Conservation (phyloP, 2,888 invertebrate species). For the Tachystola acroxantha region DNA sequence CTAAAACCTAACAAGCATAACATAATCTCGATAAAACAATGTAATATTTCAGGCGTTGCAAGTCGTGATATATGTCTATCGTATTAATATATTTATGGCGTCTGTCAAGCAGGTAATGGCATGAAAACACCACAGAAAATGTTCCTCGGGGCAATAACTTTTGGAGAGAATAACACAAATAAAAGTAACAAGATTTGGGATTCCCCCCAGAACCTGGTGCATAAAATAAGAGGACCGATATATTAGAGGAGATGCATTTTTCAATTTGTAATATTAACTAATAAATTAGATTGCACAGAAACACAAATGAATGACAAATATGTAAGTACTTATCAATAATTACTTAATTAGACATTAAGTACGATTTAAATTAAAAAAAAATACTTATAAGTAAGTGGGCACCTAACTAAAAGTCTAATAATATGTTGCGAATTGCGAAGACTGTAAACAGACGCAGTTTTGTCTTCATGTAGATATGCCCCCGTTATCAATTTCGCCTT, state of each 20-base stretch:
- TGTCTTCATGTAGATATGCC: too few species aligned
- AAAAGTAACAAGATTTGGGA: constrained; percentile 53
- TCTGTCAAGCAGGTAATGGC: constrained; percentile 72
- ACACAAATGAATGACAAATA: too few species aligned
- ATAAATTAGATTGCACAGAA: constrained; percentile 47
- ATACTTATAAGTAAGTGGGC: too few species aligned
- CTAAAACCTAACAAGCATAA: too few species aligned
- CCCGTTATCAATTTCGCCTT: too few species aligned
- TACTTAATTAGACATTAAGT: too few species aligned
- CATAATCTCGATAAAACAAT: constrained; percentile 30
- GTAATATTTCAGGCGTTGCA: constrained; percentile 35
- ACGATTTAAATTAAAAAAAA: too few species aligned
- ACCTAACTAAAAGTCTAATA: too few species aligned
- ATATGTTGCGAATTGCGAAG: too few species aligned
- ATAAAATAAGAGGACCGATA: constrained; percentile 42
- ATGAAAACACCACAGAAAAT: constrained; percentile 68
- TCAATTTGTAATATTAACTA: constrained; percentile 33
- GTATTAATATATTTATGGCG: constrained; percentile 70
- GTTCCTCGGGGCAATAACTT: constrained; percentile 49
- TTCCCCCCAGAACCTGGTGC: constrained; percentile 38
- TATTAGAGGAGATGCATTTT: constrained; percentile 33
- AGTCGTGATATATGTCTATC: constrained; percentile 51
- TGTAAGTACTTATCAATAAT: too few species aligned
- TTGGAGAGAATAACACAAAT: constrained; percentile 53
- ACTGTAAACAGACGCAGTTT: too few species aligned